Percentiles rank a stretch among this genome's conserved stretches.
Evolutionary conservation across 2,113 vertebrate genomes (phyloP).

Genomic region (Acanthisitta chloris): DNA sequence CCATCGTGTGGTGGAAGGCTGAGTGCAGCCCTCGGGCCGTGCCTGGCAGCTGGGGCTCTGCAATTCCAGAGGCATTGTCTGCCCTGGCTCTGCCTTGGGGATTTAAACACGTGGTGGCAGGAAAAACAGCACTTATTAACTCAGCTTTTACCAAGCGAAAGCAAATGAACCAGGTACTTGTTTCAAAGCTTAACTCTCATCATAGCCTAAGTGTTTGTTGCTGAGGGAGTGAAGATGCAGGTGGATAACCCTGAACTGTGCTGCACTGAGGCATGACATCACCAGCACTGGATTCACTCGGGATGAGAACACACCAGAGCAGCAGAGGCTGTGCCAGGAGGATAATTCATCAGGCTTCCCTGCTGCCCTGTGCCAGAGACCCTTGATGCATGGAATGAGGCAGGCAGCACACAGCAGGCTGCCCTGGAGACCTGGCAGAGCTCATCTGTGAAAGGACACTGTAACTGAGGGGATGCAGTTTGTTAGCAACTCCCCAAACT

Average conservation of each 20-base stretch:
- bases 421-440: neutral
- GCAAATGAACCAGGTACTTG: accelerated
- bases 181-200: neutral
- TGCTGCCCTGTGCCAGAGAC: neutral
- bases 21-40: neutral
- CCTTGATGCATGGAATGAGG: neutral
- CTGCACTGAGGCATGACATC: neutral
- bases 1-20: neutral
- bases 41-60: neutral
- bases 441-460: neutral
- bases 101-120: accelerated
- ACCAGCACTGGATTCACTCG: neutral
- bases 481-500: neutral
- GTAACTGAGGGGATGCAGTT: accelerated
- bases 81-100: neutral
- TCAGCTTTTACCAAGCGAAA: neutral
- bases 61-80: accelerated
- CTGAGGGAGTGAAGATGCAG: neutral
- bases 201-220: accelerated
- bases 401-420: neutral
- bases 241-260: neutral
- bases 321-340: neutral
- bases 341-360: neutral
- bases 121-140: neutral
- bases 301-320: neutral